Conservation (phyloP, 2,797 vertebrate genomes). For the Ibycter americanus region DNA sequence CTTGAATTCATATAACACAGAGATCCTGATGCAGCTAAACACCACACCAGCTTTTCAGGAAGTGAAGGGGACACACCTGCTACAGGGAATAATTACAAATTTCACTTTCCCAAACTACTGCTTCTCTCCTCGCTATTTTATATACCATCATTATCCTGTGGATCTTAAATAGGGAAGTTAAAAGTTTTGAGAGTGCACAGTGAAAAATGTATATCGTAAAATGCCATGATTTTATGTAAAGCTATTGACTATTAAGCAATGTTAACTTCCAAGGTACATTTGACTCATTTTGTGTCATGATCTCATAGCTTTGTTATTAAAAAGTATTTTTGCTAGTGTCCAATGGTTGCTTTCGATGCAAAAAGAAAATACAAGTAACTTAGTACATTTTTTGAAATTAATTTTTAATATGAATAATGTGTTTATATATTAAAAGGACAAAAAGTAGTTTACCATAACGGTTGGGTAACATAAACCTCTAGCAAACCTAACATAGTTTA, state of each 20-base stretch:
- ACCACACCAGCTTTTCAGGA: not conserved
- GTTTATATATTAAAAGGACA: not conserved
- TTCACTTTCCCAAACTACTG: not conserved
- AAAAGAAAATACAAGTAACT: not conserved
- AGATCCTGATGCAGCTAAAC: not conserved
- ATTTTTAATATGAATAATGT: not conserved
- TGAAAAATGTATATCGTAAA: not conserved
- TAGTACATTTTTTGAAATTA: not conserved
- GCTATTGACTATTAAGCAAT: not conserved
- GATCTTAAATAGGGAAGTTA: not conserved
- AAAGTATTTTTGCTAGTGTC: not conserved
- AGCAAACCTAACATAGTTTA: not conserved
- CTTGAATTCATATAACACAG: not conserved
- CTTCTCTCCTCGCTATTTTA: not conserved
- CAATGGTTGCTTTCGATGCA: not conserved
- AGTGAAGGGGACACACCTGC: not conserved
- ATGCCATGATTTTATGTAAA: not conserved
- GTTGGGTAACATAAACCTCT: not conserved
- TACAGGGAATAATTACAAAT: not conserved
- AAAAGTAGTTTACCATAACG: not conserved
- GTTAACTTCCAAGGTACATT: not conserved
- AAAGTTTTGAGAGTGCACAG: not conserved
- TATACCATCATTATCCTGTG: not conserved
- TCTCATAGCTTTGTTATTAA: not conserved
- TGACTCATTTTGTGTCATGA: not conserved